Conservation (phyloP, 1,140 invertebrate genomes). For the Fopius arisanus region DNA sequence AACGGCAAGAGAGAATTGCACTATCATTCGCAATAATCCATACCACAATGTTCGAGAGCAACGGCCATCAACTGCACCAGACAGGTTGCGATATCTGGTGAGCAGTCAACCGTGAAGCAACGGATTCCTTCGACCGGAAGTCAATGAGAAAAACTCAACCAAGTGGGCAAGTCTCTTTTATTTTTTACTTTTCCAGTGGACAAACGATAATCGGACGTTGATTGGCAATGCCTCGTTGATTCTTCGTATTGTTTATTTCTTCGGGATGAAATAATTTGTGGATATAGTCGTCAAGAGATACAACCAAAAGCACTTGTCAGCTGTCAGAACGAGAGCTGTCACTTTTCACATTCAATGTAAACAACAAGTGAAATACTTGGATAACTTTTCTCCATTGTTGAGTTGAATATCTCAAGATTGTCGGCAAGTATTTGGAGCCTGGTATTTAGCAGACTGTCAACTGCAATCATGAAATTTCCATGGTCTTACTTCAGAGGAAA, state of each 20-base stretch:
- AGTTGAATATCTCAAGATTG: too few species aligned
- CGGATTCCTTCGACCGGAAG: slow-evolving; percentile 27
- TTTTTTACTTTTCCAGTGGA: slow-evolving; percentile 22
- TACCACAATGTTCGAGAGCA: slow-evolving; percentile 4
- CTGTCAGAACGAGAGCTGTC: neutral
- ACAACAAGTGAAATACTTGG: too few species aligned
- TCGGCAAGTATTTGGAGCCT: neutral
- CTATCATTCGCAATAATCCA: slow-evolving; percentile 11
- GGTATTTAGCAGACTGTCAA: neutral
- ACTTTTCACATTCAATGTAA: neutral
- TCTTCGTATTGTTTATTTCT: slow-evolving; percentile 4
- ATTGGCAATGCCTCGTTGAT: slow-evolving; percentile 33
- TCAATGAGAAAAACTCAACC: slow-evolving; percentile 22
- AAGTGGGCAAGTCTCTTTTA: slow-evolving; percentile 11
- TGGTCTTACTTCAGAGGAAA: neutral
- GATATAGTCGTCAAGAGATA: neutral
- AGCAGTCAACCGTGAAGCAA: slow-evolving; percentile 20
- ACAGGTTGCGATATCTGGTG: slow-evolving; percentile 29
- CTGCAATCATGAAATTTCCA: neutral
- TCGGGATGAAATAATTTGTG: slow-evolving; percentile 30
- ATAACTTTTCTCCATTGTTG: too few species aligned
- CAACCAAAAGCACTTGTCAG: slow-evolving; percentile 1
- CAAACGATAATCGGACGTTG: slow-evolving; percentile 31
- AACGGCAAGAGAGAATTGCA: neutral
- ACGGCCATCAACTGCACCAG: slow-evolving; percentile 11